Evolutionary conservation across 2,888 invertebrate genomes (phyloP), one percentile per base, ranked within the genome.

Genomic region (Isoperla grammatica): DNA sequence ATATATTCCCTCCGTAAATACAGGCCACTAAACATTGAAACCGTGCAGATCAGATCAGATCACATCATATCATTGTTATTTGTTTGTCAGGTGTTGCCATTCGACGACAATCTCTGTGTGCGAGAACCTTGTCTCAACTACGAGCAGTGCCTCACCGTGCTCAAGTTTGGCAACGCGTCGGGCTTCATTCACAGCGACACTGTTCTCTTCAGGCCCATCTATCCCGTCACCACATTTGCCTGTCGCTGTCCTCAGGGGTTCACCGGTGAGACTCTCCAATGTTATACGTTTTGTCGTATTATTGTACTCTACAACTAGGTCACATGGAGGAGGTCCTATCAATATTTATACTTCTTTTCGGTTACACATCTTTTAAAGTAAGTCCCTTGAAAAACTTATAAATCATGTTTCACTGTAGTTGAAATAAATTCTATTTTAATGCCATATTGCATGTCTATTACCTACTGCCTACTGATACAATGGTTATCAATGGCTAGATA

Each of bases 41-140:
- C 11, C 17, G 3, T 43, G 43, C 43, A 46, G 12, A 46, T 20
- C 15, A 13, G 19, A 22, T 20, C 9, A 20, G 15, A 29, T 20
- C 13, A 17, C 13, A 20, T 50, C 11, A 29, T 50, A 22, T 50
- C 35, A 20, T 20, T 46, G 20, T 13, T 20, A 46, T 46, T 46
- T 46, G 17, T 17, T 13, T 20, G 20, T 15, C 68, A 90, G 81
- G 91, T 97, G 0, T 75, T 96, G 8, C 95, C 97, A 0, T 97
- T 97, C 73, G 95, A 95, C 71, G 97, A 98, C 73, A 95, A 96
- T 75, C 81, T 97, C 0, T 98, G 97, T 74, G 90, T 96, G 0
- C 83, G 90, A 56, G 97, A 98, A 71, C 96, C 96, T 0, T 98
- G 97, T 69, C 78, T 94, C 1, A 95, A 96, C 75, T 96, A 86